phyloP scores from a whole-genome alignment of 2,797 vertebrate genomes.

The Sebastes hubbsi region DNA sequence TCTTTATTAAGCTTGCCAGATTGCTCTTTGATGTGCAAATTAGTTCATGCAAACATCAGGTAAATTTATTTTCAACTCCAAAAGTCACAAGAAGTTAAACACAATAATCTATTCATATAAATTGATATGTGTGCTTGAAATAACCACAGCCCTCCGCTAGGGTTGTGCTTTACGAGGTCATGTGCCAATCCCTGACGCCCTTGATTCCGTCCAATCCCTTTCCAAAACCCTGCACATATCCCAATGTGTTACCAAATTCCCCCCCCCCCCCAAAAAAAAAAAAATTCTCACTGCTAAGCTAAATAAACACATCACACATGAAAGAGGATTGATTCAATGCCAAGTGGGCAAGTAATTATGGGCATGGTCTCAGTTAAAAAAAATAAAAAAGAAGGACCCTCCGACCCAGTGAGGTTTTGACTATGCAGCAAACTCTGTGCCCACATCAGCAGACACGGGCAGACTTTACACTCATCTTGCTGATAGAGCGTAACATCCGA shows the following conservation, averaged over 20 bases:
- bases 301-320: conserved; percentile 74
- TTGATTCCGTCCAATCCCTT: conserved; percentile 68
- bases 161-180: conserved; percentile 51
- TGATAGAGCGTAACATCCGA: conserved; percentile 71
- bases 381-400: conserved; percentile 38
- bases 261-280: neutral
- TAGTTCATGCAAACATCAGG: neutral
- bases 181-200: conserved; percentile 61
- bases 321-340: conserved; percentile 72
- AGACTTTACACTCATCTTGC: conserved; percentile 74
- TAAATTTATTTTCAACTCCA: neutral
- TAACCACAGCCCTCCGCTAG: conserved; percentile 16
- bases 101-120: neutral
- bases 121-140: conserved; percentile 32
- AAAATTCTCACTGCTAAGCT: conserved; percentile 63
- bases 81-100: neutral
- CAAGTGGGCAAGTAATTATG: conserved; percentile 73
- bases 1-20: neutral
- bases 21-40: conserved; percentile 14
- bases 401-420: conserved; percentile 66
- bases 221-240: conserved; percentile 63
- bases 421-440: conserved; percentile 70
- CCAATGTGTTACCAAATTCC: conserved; percentile 62
- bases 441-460: conserved; percentile 73
- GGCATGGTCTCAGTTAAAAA: conserved; percentile 55